Base-by-base conservation (phyloP, 64 coral and sea anemone species). In the Catalaphyllia jardinei region DNA sequence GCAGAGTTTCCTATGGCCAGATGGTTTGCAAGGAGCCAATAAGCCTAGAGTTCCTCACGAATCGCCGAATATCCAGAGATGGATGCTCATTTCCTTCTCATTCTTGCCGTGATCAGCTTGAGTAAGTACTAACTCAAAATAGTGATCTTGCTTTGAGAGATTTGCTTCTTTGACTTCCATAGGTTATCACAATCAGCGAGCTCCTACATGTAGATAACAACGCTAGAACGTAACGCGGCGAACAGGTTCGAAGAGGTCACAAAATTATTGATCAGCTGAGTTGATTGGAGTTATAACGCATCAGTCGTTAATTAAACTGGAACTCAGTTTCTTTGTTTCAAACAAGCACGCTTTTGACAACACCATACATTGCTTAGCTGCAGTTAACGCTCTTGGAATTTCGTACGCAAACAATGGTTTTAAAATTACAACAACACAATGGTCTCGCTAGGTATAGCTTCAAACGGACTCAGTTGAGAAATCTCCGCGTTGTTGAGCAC, bases 101-200 rank as follows among this genome's bases (percentile, higher is more conserved):
- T 63, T 71, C 81, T 85, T n/a, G 11, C 38, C 10, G 62, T 20
- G 35, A 28, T 85, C n/a, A 39, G 35, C 22, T 85, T 69, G 38
- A 3, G 81, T 85, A 71, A 85, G 81, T 85, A 85, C 3, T 79
- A 25, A 79, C 25, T 31, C 31, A 60, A 29, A 33, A 80, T 61
- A 35, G 14, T 29, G 30, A 19, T 61, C 27, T 62, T 28, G 25
- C 52, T 24, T 15, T 55, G 27, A 83, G 65, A n/a, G 65, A 24
- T 4, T 9, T 27, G 4, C 10, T 10, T 27, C 65, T n/a, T 69
- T 27, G n/a, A 10, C 65, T 69, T n/a, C 10, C 65, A 25, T 2
- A 24, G 65, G 9, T 25, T 27, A 57, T 57, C 54, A 57, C 15
- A 57, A 57, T 57, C 54, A 10, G 0, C 15, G 54, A 57, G 54